A percentile compares a stretch with the other conserved stretches of the same genome.
phyloP scores from a whole-genome alignment of 1,140 invertebrate species.

The Kradibia gibbosae region DNA sequence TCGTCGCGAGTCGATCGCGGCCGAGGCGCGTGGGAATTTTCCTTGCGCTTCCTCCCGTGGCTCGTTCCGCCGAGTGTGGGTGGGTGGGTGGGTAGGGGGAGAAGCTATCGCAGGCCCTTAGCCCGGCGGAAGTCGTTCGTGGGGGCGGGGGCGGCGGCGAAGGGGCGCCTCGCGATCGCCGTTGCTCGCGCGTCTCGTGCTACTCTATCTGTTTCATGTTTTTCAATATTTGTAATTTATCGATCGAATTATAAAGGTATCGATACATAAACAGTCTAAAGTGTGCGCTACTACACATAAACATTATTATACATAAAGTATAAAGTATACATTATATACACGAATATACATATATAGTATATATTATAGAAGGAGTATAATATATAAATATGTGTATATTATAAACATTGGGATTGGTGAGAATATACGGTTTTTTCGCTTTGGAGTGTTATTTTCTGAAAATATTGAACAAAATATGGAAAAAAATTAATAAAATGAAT shows the following conservation, averaged over 20 bases:
- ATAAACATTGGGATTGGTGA: conserved; percentile 72
- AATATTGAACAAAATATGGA: conserved; percentile 74
- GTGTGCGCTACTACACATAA: conserved; percentile 72
- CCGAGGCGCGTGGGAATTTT: too few relatives aligned
- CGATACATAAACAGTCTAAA: conserved; percentile 72
- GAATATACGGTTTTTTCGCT: conserved; percentile 73
- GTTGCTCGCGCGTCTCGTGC: conserved; percentile 11
- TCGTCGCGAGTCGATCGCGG: too few relatives aligned
- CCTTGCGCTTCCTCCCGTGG: too few relatives aligned
- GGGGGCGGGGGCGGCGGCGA: too few relatives aligned
- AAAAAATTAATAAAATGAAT: conserved; percentile 74
- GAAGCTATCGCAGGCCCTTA: too few relatives aligned
- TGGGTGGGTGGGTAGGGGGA: too few relatives aligned
- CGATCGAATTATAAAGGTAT: conserved; percentile 72
- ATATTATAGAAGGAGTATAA: conserved; percentile 65
- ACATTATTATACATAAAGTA: conserved; percentile 72
- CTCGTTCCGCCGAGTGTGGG: too few relatives aligned
- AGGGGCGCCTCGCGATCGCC: background rate
- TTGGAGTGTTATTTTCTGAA: conserved; percentile 75
- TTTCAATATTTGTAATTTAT: conserved; percentile 74
- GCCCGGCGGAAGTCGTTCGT: too few relatives aligned
- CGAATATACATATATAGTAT: conserved; percentile 71
- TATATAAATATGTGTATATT: conserved; percentile 67
- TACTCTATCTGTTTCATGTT: conserved; percentile 72
- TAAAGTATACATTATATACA: conserved; percentile 71